Evolutionary conservation across 2,113 vertebrate genomes (phyloP).

Genomic region (Nibea coibor): DNA sequence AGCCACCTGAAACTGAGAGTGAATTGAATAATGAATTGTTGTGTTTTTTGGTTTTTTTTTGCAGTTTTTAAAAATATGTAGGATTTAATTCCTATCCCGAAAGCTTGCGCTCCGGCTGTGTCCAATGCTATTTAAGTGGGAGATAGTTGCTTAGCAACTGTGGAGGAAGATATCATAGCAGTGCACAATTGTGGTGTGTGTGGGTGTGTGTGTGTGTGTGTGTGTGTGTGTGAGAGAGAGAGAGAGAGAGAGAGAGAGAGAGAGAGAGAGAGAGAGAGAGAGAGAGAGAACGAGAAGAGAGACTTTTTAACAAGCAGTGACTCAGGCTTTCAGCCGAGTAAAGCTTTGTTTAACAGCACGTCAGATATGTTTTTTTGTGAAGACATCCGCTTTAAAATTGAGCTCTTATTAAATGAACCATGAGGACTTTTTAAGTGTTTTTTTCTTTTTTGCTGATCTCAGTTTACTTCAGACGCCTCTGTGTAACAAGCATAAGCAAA

Average conservation of each 20-base stretch:
- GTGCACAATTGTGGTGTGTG: conserved; percentile 59
- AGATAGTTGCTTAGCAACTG: conserved; percentile 84
- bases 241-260: conserved; percentile 23
- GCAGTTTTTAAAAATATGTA: conserved; percentile 26
- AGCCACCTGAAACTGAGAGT: conserved; percentile 1
- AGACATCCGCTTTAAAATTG: background rate
- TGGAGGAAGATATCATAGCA: conserved; percentile 67
- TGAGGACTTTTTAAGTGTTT: background rate
- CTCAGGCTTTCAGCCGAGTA: conserved; percentile 64
- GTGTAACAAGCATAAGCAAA: conserved; percentile 10
- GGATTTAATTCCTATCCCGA: conserved; percentile 59
- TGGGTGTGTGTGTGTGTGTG: conserved; percentile 54
- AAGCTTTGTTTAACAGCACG: conserved; percentile 54
- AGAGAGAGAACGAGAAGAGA: conserved; percentile 14
- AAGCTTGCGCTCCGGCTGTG: conserved; percentile 47
- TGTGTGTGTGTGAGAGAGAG: too few species aligned
- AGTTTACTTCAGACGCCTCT: conserved; percentile 3
- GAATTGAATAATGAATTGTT: conserved; percentile 21
- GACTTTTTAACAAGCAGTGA: conserved; percentile 69
- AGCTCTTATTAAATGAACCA: background rate
- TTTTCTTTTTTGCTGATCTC: background rate
- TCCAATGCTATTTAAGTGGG: conserved; percentile 78
- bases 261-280: conserved; percentile 19
- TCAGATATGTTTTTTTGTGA: conserved; percentile 17
- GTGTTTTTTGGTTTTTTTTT: conserved; percentile 8